Evolutionary conservation across 2,113 vertebrate genomes (phyloP).

Genomic region (Aix galericulata): DNA sequence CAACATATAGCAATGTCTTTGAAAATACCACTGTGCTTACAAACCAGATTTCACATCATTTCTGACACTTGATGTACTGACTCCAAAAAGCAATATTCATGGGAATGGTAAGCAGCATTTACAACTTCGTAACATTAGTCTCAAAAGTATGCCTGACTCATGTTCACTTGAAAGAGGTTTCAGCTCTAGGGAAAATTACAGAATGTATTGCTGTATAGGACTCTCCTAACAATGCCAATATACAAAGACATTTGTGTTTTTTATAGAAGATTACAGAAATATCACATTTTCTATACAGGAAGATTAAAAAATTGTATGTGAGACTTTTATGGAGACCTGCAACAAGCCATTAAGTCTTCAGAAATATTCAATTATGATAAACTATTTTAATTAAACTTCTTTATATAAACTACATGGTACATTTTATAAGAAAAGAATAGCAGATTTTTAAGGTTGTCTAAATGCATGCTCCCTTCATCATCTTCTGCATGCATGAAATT

Average conservation of each 20-base stretch:
- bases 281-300: background rate
- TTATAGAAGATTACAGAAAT: conserved; percentile 31
- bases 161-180: conserved; percentile 46
- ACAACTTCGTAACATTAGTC: background rate
- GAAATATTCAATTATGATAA: background rate
- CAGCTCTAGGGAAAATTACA: conserved; percentile 63
- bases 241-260: conserved; percentile 4
- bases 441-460: background rate
- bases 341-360: background rate
- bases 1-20: background rate
- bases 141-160: conserved; percentile 57
- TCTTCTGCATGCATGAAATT: background rate
- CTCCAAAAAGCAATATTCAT: background rate
- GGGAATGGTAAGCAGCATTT: conserved; percentile 23
- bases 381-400: background rate
- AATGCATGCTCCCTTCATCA: background rate
- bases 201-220: conserved; percentile 8
- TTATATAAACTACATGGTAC: background rate
- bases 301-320: background rate
- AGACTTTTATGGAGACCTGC: background rate
- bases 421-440: background rate
- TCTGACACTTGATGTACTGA: background rate
- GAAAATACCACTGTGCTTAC: background rate
- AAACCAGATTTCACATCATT: background rate
- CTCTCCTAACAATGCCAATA: background rate